phyloP scores from a whole-genome alignment of 2,888 invertebrate genomes.

The Diaperis boleti region DNA sequence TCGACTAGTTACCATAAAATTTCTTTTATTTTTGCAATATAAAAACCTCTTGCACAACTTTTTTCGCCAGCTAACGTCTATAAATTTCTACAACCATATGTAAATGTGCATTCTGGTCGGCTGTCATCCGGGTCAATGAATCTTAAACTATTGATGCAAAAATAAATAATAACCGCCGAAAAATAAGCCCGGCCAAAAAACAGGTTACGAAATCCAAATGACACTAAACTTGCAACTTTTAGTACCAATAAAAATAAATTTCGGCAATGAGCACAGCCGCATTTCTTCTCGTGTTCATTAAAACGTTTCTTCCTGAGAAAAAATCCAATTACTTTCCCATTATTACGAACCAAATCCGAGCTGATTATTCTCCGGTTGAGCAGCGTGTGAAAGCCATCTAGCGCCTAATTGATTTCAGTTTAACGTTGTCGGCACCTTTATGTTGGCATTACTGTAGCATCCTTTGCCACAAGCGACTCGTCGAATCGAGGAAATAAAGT shows the following conservation, averaged over 20 bases:
- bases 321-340: slow-evolving; percentile 5
- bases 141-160: slow-evolving; percentile 15
- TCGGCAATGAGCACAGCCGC: not conserved
- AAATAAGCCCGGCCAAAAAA: not conserved
- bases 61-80: not conserved
- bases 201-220: not conserved
- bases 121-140: slow-evolving; percentile 17
- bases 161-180: slow-evolving; percentile 10
- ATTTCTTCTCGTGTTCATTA: no score
- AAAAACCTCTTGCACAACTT: not conserved
- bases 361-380: not conserved
- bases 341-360: not conserved
- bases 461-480: not conserved
- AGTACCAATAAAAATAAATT: not conserved
- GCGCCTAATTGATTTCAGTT: slow-evolving; percentile 5
- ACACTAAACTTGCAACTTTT: not conserved
- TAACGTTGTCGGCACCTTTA: slow-evolving; percentile 7
- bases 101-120: slow-evolving; percentile 7
- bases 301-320: not conserved
- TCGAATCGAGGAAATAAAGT: no score
- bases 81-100: not conserved
- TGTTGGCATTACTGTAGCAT: slow-evolving; percentile 4
- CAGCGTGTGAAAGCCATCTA: slow-evolving; percentile 9
- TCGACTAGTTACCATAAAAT: not conserved
- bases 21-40: not conserved